These are phyloP conservation scores for Yponomeuta sedellus DNA, from an alignment of 2,888 invertebrate genomes.

Conservation along the genomic window DNA sequence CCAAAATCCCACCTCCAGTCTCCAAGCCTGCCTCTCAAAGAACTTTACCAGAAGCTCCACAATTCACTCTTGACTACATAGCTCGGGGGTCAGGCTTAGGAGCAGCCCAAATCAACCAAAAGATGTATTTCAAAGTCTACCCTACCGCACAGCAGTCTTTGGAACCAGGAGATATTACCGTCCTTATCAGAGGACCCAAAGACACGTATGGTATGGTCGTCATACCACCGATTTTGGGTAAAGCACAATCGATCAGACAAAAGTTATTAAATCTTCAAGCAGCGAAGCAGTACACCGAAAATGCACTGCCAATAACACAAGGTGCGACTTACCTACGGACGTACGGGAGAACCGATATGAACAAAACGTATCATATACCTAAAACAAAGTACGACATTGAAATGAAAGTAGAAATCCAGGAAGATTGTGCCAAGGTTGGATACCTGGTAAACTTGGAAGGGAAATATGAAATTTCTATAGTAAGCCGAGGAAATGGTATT, in stretches of 20 bases:
- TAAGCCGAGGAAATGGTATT: constrained; percentile 72
- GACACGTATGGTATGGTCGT: constrained; percentile 64
- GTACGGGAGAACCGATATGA: constrained; percentile 66
- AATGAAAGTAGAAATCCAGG: constrained; percentile 60
- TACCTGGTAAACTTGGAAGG: constrained; percentile 72
- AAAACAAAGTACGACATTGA: constrained; percentile 71
- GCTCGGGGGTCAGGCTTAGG: constrained; percentile 78
- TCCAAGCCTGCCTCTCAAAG: constrained; percentile 52
- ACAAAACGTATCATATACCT: constrained; percentile 65
- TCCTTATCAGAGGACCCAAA: constrained; percentile 66
- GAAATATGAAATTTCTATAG: constrained; percentile 74
- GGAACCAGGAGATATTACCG: constrained; percentile 65
- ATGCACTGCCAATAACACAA: constrained; percentile 59
- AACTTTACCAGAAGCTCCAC: constrained; percentile 49
- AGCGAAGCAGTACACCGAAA: constrained; percentile 53
- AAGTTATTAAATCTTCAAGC: constrained; percentile 58
- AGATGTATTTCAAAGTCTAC: constrained; percentile 77
- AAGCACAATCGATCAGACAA: constrained; percentile 64
- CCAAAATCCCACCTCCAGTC: constrained; percentile 58
- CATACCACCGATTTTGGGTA: constrained; percentile 62
- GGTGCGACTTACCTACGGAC: constrained; percentile 60
- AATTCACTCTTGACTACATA: constrained; percentile 70
- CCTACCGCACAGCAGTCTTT: constrained; percentile 68
- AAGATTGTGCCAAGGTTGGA: constrained; percentile 68
- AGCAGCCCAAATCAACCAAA: constrained; percentile 73